Evolutionary conservation across 2,888 invertebrate species (phyloP), one percentile per base, ranked within the genome.

Genomic region (Drosophila paramelanica): DNA sequence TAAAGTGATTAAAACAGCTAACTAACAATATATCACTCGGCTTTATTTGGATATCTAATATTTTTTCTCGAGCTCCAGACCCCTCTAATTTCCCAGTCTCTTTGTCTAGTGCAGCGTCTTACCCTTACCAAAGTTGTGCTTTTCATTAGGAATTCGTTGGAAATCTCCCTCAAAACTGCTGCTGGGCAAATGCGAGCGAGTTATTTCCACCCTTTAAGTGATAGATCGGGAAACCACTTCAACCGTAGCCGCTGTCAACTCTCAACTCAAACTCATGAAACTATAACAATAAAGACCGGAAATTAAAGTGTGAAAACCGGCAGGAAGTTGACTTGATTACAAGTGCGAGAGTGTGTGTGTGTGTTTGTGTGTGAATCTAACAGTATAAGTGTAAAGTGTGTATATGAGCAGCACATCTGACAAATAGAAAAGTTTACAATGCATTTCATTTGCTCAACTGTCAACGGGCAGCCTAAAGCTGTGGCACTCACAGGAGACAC

Each of bases 261-360:
- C 47, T 47, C 38, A 56, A 57, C 72, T 57, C 80, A 69, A 66
- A 67, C 81, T 50, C 31, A 62, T 77, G 77, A 52, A 88, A 85
- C 79, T 88, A 86, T 84, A 73, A 89, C 84, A 84, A 84, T 83
- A 89, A 87, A 70, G 81, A 87, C 84, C 85, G 89, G 85, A 86
- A 79, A 87, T 86, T 85, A 86, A 89, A 84, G 89, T 89, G 88
- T 89, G 88, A 84, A 89, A 84, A 81, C 76, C 83, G 81, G 79
- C 79, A 87, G 85, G 89, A 89, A 87, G 88, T 77, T 81, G 84
- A 79, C 71, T 84, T 89, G 89, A 89, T 85, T 85, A 81, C 88
- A 77, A 75, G 65, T 70, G 53, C 59, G 69, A 72, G 65, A 75
- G 60, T 59, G 67, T 31, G 43, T 49, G 45, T 57, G 59, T 17